phyloP scores from a whole-genome alignment of 2,113 vertebrate genomes.

The Microcebus tavaratra region DNA sequence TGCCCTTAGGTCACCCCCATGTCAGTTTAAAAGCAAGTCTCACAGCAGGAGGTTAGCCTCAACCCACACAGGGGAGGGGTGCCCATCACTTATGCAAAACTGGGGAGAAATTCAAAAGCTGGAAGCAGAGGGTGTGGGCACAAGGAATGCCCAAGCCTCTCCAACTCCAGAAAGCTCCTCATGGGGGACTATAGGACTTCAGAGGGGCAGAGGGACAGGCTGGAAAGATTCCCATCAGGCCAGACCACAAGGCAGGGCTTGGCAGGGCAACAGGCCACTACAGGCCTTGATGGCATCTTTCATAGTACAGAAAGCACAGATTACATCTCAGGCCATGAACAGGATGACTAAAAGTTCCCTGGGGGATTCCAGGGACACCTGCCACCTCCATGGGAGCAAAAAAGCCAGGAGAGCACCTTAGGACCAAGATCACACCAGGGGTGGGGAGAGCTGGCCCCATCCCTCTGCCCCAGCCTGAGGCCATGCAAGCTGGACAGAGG shows the following conservation, averaged over 20 bases:
- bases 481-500: neutral
- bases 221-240: neutral
- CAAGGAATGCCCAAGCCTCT: neutral
- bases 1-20: neutral
- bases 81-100: neutral
- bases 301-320: neutral
- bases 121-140: neutral
- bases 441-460: neutral
- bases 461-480: neutral
- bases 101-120: neutral
- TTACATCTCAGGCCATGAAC: neutral
- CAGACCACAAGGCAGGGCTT: neutral
- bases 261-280: neutral
- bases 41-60: neutral
- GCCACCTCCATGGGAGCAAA: neutral
- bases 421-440: neutral
- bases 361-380: neutral
- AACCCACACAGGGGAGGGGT: neutral
- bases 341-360: neutral
- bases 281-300: neutral
- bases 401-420: neutral
- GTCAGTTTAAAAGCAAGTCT: constrained; percentile 15
- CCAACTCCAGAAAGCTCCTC: neutral
- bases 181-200: neutral
- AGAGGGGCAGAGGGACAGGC: neutral